Base-by-base conservation (phyloP, 1,140 invertebrate genomes). In the Tribolium castaneum region DNA sequence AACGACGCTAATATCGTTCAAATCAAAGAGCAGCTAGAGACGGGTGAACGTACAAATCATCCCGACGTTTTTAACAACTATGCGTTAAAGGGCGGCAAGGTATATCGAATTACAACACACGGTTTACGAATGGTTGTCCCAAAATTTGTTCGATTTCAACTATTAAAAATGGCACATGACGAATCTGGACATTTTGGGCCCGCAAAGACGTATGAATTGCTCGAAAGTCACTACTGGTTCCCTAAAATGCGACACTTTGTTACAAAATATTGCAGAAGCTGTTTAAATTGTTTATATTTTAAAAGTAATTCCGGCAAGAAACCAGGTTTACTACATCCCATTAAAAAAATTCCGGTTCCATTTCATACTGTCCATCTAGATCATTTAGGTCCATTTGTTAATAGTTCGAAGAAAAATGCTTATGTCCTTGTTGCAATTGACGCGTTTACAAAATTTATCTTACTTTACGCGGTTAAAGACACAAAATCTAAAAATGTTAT, bases 281-380 rank as follows among this genome's bases (percentile, higher is more conserved):
- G 80, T 49, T 19, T 83, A 0, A 12, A 14, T 10, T 83, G 79
- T 66, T 62, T 78, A 4, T 79, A 78, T 74, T 74, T 59, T 19
- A 80, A 82, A 59, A 34, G 5, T 2, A 13, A 0, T 0, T 34
- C 25, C 3, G 81, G 77, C 0, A 81, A 80, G 14, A 75, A 79
- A 51, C 49, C 56, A 1, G 78, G 81, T 6, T 82, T 59, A 66
- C 35, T 82, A 59, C 75, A 84, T 78, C 79, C 82, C 0, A 86
- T 86, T n/a, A 77, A 82, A 3, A 86, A 87, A 56, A 79, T 70
- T 9, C 71, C 80, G 13, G 19, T 30, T 0, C 85, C 84, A 7
- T 56, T 86, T 0, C 56, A 84, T 59, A 86, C 85, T n/a, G 51
- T 85, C 6, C 85, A 87, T 76, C 13, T 84, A 10, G 85, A 87